A percentile compares a stretch with the other conserved stretches of the same genome.
These are phyloP conservation scores for Bos indicus DNA, from an alignment of 2,113 vertebrate genomes.

Conservation along the genomic window DNA sequence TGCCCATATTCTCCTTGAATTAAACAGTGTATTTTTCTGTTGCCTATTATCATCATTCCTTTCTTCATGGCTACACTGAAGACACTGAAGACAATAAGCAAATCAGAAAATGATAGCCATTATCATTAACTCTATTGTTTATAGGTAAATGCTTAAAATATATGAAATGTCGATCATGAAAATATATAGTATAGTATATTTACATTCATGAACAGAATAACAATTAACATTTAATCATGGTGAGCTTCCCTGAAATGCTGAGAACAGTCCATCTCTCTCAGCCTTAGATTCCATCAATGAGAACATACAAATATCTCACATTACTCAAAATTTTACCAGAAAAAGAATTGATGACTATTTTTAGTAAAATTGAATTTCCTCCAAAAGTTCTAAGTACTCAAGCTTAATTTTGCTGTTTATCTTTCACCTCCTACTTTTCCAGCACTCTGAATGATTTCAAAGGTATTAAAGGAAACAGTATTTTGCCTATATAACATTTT, in stretches of 20 bases:
- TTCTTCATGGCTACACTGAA: background rate
- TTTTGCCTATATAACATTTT: background rate
- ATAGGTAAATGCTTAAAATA: background rate
- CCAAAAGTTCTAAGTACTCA: background rate
- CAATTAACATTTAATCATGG: background rate
- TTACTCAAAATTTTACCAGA: background rate
- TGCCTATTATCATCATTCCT: background rate
- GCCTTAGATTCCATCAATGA: background rate
- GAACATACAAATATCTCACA: background rate
- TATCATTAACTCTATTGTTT: background rate
- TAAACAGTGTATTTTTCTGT: background rate
- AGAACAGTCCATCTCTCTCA: background rate
- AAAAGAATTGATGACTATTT: background rate
- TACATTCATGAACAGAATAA: background rate
- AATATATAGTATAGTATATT: background rate
- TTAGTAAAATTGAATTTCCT: constrained; percentile 1
- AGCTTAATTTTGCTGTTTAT: background rate
- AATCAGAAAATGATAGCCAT: background rate
- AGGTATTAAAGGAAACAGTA: background rate
- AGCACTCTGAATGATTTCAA: background rate
- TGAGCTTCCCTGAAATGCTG: background rate
- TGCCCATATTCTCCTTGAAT: background rate
- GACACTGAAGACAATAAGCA: background rate
- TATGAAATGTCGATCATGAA: background rate
- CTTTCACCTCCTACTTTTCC: constrained; percentile 2